Evolutionary conservation across 1,140 invertebrate genomes (phyloP).

Genomic region (Macrostomum lignano): DNA sequence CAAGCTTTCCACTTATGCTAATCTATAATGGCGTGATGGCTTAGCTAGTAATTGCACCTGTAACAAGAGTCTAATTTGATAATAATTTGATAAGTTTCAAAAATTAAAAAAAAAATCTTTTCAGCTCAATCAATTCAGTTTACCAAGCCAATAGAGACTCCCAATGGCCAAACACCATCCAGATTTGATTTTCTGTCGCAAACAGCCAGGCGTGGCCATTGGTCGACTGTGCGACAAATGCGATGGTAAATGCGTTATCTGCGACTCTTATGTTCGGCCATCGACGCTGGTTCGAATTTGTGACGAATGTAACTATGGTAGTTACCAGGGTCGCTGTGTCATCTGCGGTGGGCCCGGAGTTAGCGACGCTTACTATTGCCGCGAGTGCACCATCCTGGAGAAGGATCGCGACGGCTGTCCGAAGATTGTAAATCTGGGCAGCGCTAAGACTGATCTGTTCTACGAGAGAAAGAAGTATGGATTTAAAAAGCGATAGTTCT

Average conservation of each 20-base stretch:
- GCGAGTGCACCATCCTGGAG: constrained; percentile 95
- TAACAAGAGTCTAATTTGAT: too few relatives aligned
- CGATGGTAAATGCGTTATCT: constrained; percentile 97
- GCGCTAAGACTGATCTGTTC: constrained; percentile 94
- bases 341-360: constrained; percentile 96
- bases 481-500: constrained; percentile 72
- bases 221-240: constrained; percentile 85
- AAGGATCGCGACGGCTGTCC: constrained; percentile 99
- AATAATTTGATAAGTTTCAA: too few relatives aligned
- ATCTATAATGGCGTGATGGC: too few relatives aligned
- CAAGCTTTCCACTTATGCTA: too few relatives aligned
- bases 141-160: too few relatives aligned
- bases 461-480: constrained; percentile 99
- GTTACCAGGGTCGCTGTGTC: constrained; percentile 79
- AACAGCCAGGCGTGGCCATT: constrained; percentile 93
- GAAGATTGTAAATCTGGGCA: constrained; percentile 95
- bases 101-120: too few relatives aligned
- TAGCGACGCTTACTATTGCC: constrained; percentile 97
- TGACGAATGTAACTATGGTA: constrained; percentile 98
- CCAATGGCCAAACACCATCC: constrained; percentile 99
- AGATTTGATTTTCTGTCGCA: constrained; percentile 94
- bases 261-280: constrained; percentile 90
- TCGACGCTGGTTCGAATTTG: constrained; percentile 90
- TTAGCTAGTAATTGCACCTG: too few relatives aligned
- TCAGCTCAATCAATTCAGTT: too few relatives aligned